Evolutionary conservation across 2,888 invertebrate species (phyloP), one percentile per base, ranked within the genome.

Genomic region (Volucella zonaria): DNA sequence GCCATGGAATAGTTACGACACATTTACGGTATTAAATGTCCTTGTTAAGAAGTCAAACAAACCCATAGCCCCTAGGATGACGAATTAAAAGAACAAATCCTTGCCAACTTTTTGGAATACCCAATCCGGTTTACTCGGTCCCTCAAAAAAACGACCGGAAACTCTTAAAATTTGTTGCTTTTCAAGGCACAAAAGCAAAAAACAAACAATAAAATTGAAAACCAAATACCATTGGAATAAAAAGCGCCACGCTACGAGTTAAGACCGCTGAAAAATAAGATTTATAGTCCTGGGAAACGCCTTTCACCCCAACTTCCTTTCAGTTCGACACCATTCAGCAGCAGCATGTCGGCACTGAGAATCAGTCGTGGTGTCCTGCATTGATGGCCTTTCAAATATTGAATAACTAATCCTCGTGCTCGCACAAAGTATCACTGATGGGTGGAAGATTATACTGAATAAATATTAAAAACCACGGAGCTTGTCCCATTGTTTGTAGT

Each of bases 391-490:
- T 73, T 85, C 76, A 80, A 76, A 80, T 85, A 85, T 85, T 77
- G 76, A 85, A 85, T 73, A 77, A 58, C 71, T 58, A 77, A 80
- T 78, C 79, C 71, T 47, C 45, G 14, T 59, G 51, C 31, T 23
- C 23, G 12, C 58, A 31, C 68, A 62, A 58, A 45, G 66, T 40
- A 71, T 56, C 82, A 61, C 15, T 12, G 51, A 56, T 45, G 43
- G 67, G 71, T 61, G 71, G 61, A 62, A 64, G 71, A 80, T 80
- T 85, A 73, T 80, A 14, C 75, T 68, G 85, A 68, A 80, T 85
- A 85, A 85, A 85, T 85, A 85, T 77, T 85, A 80, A 85, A 80
- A 80, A 59, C 80, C 76, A 77, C 85, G 54, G 70, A 73, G 67
- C 73, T 61, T 40, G 76, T 76, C 61, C 51, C 73, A 68, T 75